Evolutionary conservation across 2,797 vertebrate species (phyloP), one percentile per base, ranked within the genome.

Genomic region (Cirrhinus molitorella): DNA sequence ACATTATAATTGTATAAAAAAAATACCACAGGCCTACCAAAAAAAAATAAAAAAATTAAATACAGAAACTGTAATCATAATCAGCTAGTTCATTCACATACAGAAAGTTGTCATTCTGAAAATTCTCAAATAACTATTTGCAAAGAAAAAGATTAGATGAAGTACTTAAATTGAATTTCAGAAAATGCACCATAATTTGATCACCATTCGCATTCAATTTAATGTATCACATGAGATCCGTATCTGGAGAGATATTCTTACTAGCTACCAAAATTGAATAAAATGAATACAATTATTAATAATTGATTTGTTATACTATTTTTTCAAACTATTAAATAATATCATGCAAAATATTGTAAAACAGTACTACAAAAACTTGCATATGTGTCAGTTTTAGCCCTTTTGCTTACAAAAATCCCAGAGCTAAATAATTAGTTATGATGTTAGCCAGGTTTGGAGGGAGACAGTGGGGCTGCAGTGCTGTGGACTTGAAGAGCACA

Each of bases 221-320:
- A 23, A 37, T 31, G 14, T 43, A 49, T 77, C 40, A 45, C 16
- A 43, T 34, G 12, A 57, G 37, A 40, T 53, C 17, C 6, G 28
- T 28, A 49, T 81, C 55, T 68, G 61, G 8, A 70, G 25, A 63
- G 78, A 61, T 31, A 57, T 17, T 72, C 25, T 43, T n/a, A 83
- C 53, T 68, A 79, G 91, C 83, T 83, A 31, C 21, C 66, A 84
- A 91, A 88, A 92, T 91, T 88, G 89, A 92, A 92, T 91, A 91
- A 88, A 92, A 91, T 89, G 89, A 92, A 92, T n/a, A n/a, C n/a
- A n/a, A n/a, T 92, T 85, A 90, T 92, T 88, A 92, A 93, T 92
- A 91, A 93, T 92, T 90, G 83, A 93, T 92, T 90, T 90, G 51
- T 92, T 89, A 85, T 40, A 90, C 79, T 81, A 84, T 74, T 87